Percentiles rank a stretch among this genome's conserved stretches.
These are phyloP conservation scores for Pseudolycoriella hygida DNA, from an alignment of 2,888 invertebrate genomes.

Conservation along the genomic window DNA sequence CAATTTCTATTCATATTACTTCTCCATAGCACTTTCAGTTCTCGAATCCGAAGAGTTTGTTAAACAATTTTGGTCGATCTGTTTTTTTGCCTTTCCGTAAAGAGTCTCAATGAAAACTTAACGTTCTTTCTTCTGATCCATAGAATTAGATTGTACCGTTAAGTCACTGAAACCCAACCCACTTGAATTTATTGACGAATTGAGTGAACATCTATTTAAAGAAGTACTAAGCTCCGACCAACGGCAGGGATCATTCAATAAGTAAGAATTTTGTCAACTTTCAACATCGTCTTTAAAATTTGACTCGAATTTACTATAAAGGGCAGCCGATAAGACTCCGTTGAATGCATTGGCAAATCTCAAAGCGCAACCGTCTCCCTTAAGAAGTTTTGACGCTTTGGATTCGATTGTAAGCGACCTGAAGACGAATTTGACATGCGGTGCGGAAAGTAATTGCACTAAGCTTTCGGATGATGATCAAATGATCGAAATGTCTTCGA, in stretches of 20 bases:
- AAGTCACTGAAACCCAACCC: no score
- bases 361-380: no score
- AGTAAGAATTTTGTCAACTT: conserved; percentile 18
- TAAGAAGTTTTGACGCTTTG: not conserved
- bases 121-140: no score
- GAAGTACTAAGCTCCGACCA: conserved; percentile 39
- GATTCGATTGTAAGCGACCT: conserved; percentile 3
- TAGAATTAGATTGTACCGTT: no score
- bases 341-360: not conserved
- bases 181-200: conserved; percentile 21
- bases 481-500: not conserved
- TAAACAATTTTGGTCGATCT: no score
- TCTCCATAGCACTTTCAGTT: no score
- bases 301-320: no score
- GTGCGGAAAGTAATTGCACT: not conserved
- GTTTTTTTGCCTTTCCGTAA: no score
- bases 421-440: conserved; percentile 1
- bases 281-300: no score
- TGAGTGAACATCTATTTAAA: conserved; percentile 65
- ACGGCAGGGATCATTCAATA: conserved; percentile 28
- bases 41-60: no score
- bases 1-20: no score
- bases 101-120: no score
- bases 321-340: not conserved
- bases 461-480: not conserved